Base-by-base conservation (phyloP, 2,797 vertebrate genomes). In the Sebastes taczanowskii region DNA sequence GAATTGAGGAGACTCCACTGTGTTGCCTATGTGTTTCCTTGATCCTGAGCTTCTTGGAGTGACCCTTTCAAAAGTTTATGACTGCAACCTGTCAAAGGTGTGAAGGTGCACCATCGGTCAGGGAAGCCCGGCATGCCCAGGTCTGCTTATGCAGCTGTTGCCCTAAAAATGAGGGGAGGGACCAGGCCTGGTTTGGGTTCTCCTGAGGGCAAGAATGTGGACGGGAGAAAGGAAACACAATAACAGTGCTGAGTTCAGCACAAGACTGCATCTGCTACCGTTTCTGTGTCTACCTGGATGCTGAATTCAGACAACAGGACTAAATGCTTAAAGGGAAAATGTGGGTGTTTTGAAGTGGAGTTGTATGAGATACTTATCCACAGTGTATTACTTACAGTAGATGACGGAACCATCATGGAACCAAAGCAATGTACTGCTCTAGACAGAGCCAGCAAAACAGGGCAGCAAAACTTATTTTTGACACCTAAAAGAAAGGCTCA, bases 171-270 rank as follows among this genome's bases (percentile, higher is more conserved):
- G 3, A 29, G 49, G 71, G 80, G 58, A 66, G 35, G 63, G 66
- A 35, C 38, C 7, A 27, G 32, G 55, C 56, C 16, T 11, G 56
- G 34, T 64, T 84, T 70, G 14, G 58, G 55, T 53, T 55, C 68
- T 86, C 78, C 83, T 82, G 49, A 78, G 75, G 82, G 69, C 68
- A 83, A 78, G 74, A 92, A 86, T 83, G 80, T 69, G 46, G 8
- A 75, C 2, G 2, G 18, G 46, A 81, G 75, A 84, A 67, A 81
- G 20, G 46, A 29, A 55, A 34, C 27, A 5, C 3, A 4, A 25
- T 30, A 20, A 46, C 18, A 46, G 22, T 56, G 74, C 62, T 78
- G 73, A 86, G 71, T 25, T 77, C 74, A 81, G 85, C 63, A 34
- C 14, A 35, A 53, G 16, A 67, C 46, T 34, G 38, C 70, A 81